Conservation (phyloP, 2,888 invertebrate species). For the Meliscaeva auricollis region DNA sequence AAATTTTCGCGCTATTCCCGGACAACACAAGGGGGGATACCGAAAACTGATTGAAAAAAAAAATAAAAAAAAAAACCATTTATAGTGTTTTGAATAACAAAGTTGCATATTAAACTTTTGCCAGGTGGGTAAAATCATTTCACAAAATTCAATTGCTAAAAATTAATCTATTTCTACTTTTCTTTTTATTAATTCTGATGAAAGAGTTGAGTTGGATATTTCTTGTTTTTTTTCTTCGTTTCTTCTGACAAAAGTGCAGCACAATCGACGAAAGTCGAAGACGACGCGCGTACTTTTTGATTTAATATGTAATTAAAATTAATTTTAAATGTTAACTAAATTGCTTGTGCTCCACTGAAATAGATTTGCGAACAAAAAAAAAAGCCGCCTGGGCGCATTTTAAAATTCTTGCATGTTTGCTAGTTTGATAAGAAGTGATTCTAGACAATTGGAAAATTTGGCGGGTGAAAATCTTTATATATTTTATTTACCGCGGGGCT, state of each 20-base stretch:
- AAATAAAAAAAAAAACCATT: constrained; percentile 32
- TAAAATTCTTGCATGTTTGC: neutral
- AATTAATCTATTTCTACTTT: constrained; percentile 41
- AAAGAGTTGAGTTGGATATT: constrained; percentile 19
- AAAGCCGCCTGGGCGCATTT: neutral
- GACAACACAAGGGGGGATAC: constrained; percentile 31
- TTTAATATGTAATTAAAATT: neutral
- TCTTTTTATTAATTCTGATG: constrained; percentile 3
- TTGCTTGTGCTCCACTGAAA: neutral
- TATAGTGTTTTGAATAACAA: constrained; percentile 72
- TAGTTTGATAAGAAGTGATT: constrained; percentile 23
- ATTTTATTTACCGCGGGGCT: constrained; percentile 47
- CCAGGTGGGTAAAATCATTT: constrained; percentile 59
- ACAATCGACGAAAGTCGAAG: neutral
- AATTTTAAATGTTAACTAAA: neutral
- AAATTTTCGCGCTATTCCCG: constrained; percentile 62
- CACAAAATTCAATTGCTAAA: constrained; percentile 11
- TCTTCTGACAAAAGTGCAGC: neutral
- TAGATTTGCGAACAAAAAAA: neutral
- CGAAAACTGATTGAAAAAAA: constrained; percentile 30
- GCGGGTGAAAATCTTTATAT: constrained; percentile 64
- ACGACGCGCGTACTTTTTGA: constrained; percentile 38
- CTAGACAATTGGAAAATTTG: constrained; percentile 52
- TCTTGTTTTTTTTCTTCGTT: constrained; percentile 5
- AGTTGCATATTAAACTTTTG: constrained; percentile 48